Percentiles rank a stretch among this genome's conserved stretches.
Conservation (phyloP, 2,797 vertebrate species). For the Valencia hispanica region DNA sequence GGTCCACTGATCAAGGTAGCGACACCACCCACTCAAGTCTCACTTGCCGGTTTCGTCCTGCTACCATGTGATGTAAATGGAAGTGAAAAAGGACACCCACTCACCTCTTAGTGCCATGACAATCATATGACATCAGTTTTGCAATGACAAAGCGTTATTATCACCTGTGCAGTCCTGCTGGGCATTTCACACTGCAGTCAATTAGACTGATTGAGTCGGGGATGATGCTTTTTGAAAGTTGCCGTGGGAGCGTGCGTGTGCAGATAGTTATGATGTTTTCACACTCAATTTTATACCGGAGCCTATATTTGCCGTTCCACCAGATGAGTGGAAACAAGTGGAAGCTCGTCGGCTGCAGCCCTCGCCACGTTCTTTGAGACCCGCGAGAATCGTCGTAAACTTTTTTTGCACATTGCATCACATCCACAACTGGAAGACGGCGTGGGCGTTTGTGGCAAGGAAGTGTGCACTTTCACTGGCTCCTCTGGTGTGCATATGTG, state of each 20-base stretch:
- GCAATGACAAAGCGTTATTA: conserved; percentile 63
- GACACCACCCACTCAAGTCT: conserved; percentile 63
- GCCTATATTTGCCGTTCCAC: neutral
- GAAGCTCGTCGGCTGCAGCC: conserved; percentile 13
- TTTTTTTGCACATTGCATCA: conserved; percentile 18
- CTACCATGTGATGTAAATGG: conserved; percentile 75
- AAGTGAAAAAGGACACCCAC: conserved; percentile 73
- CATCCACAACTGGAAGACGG: conserved; percentile 54
- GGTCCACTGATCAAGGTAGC: conserved; percentile 58
- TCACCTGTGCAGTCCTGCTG: conserved; percentile 33
- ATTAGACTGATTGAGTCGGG: conserved; percentile 5
- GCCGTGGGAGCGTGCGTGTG: conserved; percentile 4
- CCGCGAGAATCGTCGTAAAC: conserved; percentile 7
- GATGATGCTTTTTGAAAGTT: conserved; percentile 21
- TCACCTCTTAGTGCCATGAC: conserved; percentile 50
- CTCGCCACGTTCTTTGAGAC: neutral
- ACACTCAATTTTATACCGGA: neutral
- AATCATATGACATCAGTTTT: conserved; percentile 70
- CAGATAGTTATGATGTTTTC: neutral
- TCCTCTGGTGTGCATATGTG: conserved; percentile 22
- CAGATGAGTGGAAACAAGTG: conserved; percentile 5
- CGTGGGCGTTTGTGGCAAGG: conserved; percentile 61
- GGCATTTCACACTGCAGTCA: conserved; percentile 23
- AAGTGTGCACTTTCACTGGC: conserved; percentile 68
- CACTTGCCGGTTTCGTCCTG: conserved; percentile 59